These are phyloP conservation scores for Drosophila fuyamai DNA, from an alignment of 1,140 invertebrate species.

Conservation along the genomic window DNA sequence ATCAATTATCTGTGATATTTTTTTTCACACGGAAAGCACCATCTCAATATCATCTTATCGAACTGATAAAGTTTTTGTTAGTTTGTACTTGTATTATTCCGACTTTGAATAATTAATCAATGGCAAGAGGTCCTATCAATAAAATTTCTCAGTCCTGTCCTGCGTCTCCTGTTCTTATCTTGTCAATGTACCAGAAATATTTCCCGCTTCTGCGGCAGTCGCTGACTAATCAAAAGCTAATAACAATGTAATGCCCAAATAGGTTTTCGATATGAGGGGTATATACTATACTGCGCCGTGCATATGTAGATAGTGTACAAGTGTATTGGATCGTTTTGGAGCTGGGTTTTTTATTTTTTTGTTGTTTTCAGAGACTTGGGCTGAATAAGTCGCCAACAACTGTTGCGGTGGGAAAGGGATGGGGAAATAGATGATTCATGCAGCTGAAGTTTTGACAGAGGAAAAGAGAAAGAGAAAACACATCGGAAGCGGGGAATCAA, in stretches of 20 bases:
- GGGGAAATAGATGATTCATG: slow-evolving; percentile 28
- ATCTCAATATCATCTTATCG: too few relatives aligned
- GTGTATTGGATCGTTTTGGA: slow-evolving; percentile 25
- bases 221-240: slow-evolving; percentile 41
- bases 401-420: slow-evolving; percentile 10
- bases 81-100: too few relatives aligned
- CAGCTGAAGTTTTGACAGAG: slow-evolving; percentile 21
- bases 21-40: too few relatives aligned
- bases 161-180: neutral
- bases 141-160: neutral
- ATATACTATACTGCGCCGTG: neutral
- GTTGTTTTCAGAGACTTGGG: slow-evolving; percentile 13
- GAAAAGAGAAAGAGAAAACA: neutral
- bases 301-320: slow-evolving; percentile 17
- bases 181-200: slow-evolving; percentile 2
- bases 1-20: neutral
- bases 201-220: slow-evolving; percentile 11
- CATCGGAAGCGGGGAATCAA: slow-evolving; percentile 28
- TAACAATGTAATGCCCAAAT: slow-evolving; percentile 25
- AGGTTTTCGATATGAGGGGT: slow-evolving; percentile 18
- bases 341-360: slow-evolving; percentile 27
- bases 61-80: too few relatives aligned
- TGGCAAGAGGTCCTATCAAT: too few relatives aligned
- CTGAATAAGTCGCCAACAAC: slow-evolving; percentile 33
- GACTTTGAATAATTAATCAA: too few relatives aligned